Evolutionary conservation across 2,888 invertebrate genomes (phyloP), one percentile per base, ranked within the genome.

Genomic region (Tillus elongatus): DNA sequence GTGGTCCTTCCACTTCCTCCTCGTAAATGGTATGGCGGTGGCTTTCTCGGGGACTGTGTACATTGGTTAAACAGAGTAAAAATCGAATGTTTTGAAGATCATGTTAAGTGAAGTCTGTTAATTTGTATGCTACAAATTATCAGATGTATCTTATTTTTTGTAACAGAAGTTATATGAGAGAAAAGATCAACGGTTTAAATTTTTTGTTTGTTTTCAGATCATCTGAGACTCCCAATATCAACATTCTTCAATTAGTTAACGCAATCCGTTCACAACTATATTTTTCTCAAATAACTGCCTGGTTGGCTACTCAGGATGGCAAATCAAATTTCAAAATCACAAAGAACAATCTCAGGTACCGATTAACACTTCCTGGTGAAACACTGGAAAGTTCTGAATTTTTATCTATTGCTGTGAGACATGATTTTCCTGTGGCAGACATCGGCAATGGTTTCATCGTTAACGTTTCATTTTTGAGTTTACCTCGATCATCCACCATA

Each of bases 271-370:
- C 95, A 3, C 91, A 92, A 66, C 75, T 96, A 41, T 91, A 93
- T 70, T 96, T 96, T 71, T 96, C 95, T 3, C 95, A 96, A 72
- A 79, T 96, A 48, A 87, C 91, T 34, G 91, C 95, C 37, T 96
- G 95, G 95, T 76, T 83, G 53, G 76, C 78, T 10, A 55, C 57
- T 13, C 59, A 60, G 34, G 55, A 61, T 31, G 44, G 43, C 28
- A 46, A 48, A 37, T 15, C 44, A 36, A 24, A 60, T 11, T 14
- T 31, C 6, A 45, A 41, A 33, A 44, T 40, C 3, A 41, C 41
- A 15, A 37, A 27, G 13, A 38, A 41, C 28, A 39, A 41, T 16
- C 26, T 41, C 4, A 29, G 36, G 36, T 84, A 80, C 70, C 76
- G 78, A 69, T 69, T 81, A 36, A 75, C 75, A 46, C 76, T 78